Conservation (phyloP, 2,113 vertebrate genomes). For the Callionymus lyra region DNA sequence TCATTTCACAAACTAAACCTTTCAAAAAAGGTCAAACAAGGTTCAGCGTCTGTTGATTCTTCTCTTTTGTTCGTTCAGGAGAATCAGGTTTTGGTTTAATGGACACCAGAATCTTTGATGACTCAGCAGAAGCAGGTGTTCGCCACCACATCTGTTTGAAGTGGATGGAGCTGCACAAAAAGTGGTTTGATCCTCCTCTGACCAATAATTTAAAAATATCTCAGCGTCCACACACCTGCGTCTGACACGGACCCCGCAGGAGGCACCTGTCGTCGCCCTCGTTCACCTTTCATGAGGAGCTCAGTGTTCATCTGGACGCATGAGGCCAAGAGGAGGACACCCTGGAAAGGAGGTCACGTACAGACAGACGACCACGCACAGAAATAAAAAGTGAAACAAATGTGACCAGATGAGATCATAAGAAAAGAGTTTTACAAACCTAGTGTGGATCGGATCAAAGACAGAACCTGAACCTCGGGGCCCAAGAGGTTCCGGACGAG, state of each 20-base stretch:
- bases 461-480: conserved; percentile 9
- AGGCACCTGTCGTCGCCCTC: background rate
- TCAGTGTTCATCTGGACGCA: no score
- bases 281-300: background rate
- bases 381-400: background rate
- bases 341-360: no score
- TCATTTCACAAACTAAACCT: no score
- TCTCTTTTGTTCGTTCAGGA: conserved; percentile 23
- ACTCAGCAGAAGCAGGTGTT: conserved; percentile 43
- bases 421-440: no score
- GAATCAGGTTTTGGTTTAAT: conserved; percentile 21
- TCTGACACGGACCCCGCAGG: conserved; percentile 8
- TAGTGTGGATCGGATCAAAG: conserved; percentile 23
- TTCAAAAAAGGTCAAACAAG: conserved; percentile 12
- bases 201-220: conserved; percentile 31
- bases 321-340: no score
- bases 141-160: conserved; percentile 42
- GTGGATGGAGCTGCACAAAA: conserved; percentile 26
- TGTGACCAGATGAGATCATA: background rate
- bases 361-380: no score
- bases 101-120: conserved; percentile 38
- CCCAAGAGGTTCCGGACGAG: conserved; percentile 25
- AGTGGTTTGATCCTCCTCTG: conserved; percentile 38
- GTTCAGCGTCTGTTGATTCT: conserved; percentile 28
- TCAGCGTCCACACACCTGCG: conserved; percentile 25